phyloP scores from a whole-genome alignment of 2,113 vertebrate genomes.

The Paraplagusia blochii region DNA sequence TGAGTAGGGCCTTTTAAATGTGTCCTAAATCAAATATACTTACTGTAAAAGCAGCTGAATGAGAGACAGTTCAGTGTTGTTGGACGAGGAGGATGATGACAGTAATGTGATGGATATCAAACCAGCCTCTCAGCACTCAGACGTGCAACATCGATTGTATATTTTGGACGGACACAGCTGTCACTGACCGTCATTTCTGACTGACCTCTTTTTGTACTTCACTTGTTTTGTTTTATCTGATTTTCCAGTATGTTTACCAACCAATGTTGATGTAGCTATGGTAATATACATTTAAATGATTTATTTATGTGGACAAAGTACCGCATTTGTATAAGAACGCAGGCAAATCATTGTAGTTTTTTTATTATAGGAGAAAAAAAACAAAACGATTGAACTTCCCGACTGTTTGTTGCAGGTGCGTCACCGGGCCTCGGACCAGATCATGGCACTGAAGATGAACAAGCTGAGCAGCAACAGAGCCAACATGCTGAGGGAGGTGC shows the following conservation, averaged over 20 bases:
- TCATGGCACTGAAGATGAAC: conserved; percentile 99
- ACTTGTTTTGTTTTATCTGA: conserved; percentile 23
- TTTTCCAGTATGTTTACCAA: no score
- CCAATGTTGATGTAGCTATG: no score
- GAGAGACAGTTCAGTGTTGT: neutral
- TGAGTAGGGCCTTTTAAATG: no score
- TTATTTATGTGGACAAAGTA: no score
- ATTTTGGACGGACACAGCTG: conserved; percentile 26
- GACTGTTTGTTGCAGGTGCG: no score
- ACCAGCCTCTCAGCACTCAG: conserved; percentile 19
- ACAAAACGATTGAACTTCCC: no score
- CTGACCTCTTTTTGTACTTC: conserved; percentile 48
- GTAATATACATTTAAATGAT: no score
- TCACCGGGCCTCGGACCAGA: conserved; percentile 90
- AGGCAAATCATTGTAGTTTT: no score
- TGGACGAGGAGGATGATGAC: conserved; percentile 15
- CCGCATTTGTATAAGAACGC: no score
- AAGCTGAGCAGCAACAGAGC: conserved; percentile 94
- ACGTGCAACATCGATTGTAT: conserved; percentile 45
- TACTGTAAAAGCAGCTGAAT: no score
- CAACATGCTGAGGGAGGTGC: conserved; percentile 96
- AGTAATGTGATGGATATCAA: conserved; percentile 1
- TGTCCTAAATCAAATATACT: no score
- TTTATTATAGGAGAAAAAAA: no score
- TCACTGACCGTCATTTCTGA: conserved; percentile 27